These are phyloP conservation scores for Zosterops borbonicus DNA, from an alignment of 2,113 vertebrate species.

Conservation along the genomic window DNA sequence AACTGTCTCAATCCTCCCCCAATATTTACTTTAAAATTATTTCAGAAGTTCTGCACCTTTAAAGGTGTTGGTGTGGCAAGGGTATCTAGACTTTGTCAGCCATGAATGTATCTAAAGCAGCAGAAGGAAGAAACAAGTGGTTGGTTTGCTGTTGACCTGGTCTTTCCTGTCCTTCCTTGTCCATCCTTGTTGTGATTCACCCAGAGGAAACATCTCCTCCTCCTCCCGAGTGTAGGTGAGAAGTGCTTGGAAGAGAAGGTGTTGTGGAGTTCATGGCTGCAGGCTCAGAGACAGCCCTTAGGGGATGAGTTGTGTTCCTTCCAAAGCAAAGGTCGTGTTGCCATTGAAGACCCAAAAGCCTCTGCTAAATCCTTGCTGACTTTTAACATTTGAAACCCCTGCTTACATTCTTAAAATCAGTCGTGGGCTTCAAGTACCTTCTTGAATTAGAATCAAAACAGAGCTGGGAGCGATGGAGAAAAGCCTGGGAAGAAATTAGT, in stretches of 20 bases:
- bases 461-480: not conserved
- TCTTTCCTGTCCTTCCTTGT: not conserved
- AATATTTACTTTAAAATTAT: not conserved
- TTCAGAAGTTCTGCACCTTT: not conserved
- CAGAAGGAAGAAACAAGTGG: not conserved
- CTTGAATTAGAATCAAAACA: not conserved
- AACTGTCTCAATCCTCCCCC: not conserved
- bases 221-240: not conserved
- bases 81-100: not conserved
- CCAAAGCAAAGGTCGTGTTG: not conserved
- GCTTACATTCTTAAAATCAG: not conserved
- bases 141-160: not conserved
- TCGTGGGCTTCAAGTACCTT: not conserved
- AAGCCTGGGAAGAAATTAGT: not conserved
- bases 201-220: not conserved
- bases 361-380: not conserved
- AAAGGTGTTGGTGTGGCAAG: not conserved
- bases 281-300: not conserved
- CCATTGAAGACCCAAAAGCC: not conserved
- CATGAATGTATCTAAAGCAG: not conserved
- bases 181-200: not conserved
- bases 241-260: not conserved
- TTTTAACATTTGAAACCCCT: not conserved
- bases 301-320: not conserved
- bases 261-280: not conserved